Evolutionary conservation across 2,888 invertebrate species (phyloP), one percentile per base, ranked within the genome.

Genomic region (Thecocarcelia acutangulata): DNA sequence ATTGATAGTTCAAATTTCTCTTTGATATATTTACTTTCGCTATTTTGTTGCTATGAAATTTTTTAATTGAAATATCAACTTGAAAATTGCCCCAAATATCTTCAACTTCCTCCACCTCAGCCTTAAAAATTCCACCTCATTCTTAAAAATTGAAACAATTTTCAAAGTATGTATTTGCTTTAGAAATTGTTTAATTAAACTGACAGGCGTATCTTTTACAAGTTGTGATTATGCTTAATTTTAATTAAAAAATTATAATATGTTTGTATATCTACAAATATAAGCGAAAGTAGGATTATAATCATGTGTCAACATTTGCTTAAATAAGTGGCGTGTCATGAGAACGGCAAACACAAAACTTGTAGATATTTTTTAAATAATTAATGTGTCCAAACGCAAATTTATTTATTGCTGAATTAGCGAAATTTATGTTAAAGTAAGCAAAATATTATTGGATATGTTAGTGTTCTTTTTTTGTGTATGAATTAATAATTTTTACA

Each of bases 241-340:
- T 48, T 13, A 17, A 21, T 6, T 6, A 21, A 46, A 70, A 48
- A 33, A 28, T n/a, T 24, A 70, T 37, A 33, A 28, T 11, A 24
- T 21, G 2, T 2, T 9, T 19, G n/a, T 3, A 24, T 70, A 37
- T 42, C 12, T n/a, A 50, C 15, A 28, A 33, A 33, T 33, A 33
- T 8, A 33, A 3, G 1, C 33, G 5, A 24, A 24, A 24, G 24
- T 13, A 37, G 12, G n/a, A 19, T 3, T 33, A 69, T 44, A 64
- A 74, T 33, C 33, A 59, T 52, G 37, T 76, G 68, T 68, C 68
- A 59, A 61, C 68, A 52, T 52, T 76, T 44, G 48, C 42, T 59
- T 44, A 61, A 59, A 68, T 56, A 48, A 66, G 68, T 76, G 13
- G 37, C 68, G 6, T 76, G 59, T 61, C 75, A 76, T 58, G 42